Base-by-base conservation (phyloP, 1,140 invertebrate genomes). In the Gonatopus flavifemur region DNA sequence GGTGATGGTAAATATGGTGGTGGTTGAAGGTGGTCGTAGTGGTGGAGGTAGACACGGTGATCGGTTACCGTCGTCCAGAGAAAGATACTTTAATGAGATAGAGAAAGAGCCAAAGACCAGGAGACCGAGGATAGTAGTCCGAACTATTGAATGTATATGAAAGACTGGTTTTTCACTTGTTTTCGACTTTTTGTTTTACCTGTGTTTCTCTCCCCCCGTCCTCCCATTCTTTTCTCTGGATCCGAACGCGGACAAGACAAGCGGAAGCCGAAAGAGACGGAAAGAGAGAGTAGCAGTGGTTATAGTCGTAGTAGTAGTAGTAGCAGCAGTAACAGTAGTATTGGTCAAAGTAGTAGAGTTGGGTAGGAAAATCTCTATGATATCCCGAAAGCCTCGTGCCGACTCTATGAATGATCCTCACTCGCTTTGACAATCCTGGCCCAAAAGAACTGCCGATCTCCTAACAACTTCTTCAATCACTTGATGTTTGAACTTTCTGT, bases 151-250 rank as follows among this genome's bases (percentile, higher is more conserved):
- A 53, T 57, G 56, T 62, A 62, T 52, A n/a, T n/a, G n/a, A n/a
- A 61, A 54, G 70, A 74, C 73, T 70, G 73, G 73, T 74, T 76
- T 72, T 71, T 46, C 58, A 64, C 64, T 70, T 74, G 70, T 73
- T 72, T 51, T 49, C 45, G 21, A 55, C 67, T 74, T 73, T 74
- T 66, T 66, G 55, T 67, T 56, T 63, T 66, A 63, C 63, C 57
- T 64, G 52, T 20, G 33, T 42, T 41, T 21, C 18, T 37, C 45
- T 37, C 44, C n/a, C 13, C 24, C 46, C 31, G 32, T 37, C 45
- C 21, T 22, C 43, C 8, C 33, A 22, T n/a, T n/a, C 49, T 40
- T 50, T 50, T 20, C 45, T 50, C 49, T 18, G 49, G 49, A 50
- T 44, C 41, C 49, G 24, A 50, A 46, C 31, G 49, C 35, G 49